Evolutionary conservation across 2,113 vertebrate genomes (phyloP).

Genomic region (Geococcyx californianus): DNA sequence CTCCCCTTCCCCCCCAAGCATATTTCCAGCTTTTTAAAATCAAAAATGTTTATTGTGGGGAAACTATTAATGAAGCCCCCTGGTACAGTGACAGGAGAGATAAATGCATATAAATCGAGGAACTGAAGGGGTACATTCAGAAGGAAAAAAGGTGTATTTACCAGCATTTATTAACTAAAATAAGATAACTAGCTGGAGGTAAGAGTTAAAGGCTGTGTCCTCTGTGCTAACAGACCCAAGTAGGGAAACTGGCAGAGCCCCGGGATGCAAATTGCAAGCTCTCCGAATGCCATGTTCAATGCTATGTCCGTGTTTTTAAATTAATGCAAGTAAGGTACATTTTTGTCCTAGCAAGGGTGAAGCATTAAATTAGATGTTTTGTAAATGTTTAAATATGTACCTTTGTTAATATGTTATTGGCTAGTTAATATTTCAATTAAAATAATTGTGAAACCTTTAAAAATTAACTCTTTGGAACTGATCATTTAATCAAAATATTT

Average conservation of each 20-base stretch:
- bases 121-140: neutral
- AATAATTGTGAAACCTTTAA: neutral
- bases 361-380: neutral
- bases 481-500: neutral
- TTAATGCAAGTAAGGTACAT: neutral
- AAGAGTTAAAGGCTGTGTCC: neutral
- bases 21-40: neutral
- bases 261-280: neutral
- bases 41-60: neutral
- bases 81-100: neutral
- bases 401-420: neutral
- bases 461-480: neutral
- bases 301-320: neutral
- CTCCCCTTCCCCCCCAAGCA: too few relatives aligned
- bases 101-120: neutral
- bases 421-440: neutral
- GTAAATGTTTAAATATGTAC: neutral
- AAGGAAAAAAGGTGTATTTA: neutral
- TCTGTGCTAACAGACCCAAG: neutral
- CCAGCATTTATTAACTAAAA: neutral
- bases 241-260: neutral
- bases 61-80: neutral
- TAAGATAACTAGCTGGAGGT: neutral
- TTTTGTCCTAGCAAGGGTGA: neutral
- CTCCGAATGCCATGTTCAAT: neutral